Evolutionary conservation across 2,797 vertebrate genomes (phyloP).

Genomic region (Bovichtus variegatus): DNA sequence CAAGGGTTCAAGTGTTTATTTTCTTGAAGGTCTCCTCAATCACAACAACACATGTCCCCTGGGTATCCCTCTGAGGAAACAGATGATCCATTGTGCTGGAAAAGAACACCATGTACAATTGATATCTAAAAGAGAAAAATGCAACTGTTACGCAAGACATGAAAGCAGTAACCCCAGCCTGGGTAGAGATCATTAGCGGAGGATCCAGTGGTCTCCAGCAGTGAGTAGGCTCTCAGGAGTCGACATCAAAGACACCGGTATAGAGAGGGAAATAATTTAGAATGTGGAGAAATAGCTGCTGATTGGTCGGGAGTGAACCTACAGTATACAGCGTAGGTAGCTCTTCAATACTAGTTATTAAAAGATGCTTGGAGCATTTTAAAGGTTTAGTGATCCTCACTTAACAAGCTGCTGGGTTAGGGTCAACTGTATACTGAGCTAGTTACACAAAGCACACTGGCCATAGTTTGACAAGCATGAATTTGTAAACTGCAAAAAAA

Average conservation of each 20-base stretch:
- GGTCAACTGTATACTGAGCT: background rate
- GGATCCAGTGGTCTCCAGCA: constrained; percentile 74
- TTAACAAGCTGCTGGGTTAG: constrained; percentile 14
- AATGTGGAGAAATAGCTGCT: constrained; percentile 52
- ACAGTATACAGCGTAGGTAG: constrained; percentile 49
- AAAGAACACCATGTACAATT: constrained; percentile 47
- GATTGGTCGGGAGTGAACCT: constrained; percentile 53
- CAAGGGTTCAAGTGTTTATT: constrained; percentile 44
- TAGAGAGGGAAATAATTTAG: constrained; percentile 64
- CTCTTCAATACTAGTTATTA: constrained; percentile 35
- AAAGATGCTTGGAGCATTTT: constrained; percentile 39
- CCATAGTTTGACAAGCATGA: background rate
- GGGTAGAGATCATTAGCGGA: constrained; percentile 80
- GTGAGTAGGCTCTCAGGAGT: constrained; percentile 75
- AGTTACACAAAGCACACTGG: background rate
- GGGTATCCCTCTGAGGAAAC: constrained; percentile 16
- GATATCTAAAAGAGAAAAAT: constrained; percentile 62
- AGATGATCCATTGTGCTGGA: constrained; percentile 51
- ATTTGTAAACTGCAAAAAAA: background rate
- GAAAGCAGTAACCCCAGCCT: constrained; percentile 67
- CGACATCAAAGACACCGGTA: constrained; percentile 78
- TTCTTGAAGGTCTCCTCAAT: constrained; percentile 40
- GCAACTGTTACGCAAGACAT: constrained; percentile 73
- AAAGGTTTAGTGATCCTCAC: constrained; percentile 6
- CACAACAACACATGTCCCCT: background rate